Percentiles rank a stretch among this genome's conserved stretches.
Conservation (phyloP, 2,888 invertebrate genomes). For the Macrostomum cliftonense region DNA sequence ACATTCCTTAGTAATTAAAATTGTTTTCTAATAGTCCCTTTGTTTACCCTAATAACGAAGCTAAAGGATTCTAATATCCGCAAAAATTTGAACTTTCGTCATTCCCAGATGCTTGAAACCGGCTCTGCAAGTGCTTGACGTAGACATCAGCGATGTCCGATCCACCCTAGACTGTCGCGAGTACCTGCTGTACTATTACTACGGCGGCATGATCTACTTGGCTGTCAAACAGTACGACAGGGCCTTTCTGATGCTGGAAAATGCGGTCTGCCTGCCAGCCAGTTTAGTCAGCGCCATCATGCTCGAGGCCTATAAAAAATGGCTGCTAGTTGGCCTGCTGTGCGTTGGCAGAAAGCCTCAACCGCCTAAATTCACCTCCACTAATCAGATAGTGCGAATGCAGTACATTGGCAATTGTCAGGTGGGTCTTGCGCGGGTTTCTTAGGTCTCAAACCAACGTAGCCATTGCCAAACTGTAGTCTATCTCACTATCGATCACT, state of each 20-base stretch:
- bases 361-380: no score
- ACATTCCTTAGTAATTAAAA: no score
- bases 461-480: no score
- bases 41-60: no score
- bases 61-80: no score
- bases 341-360: slow-evolving; percentile 65
- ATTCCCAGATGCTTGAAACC: slow-evolving; percentile 75
- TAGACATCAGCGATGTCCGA: slow-evolving; percentile 74
- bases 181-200: slow-evolving; percentile 81
- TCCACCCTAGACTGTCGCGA: slow-evolving; percentile 47
- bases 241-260: slow-evolving; percentile 46
- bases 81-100: no score
- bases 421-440: no score
- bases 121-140: slow-evolving; percentile 65
- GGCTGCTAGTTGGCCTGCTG: slow-evolving; percentile 71
- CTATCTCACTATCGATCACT: no score
- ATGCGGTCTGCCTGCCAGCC: slow-evolving; percentile 37
- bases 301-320: slow-evolving; percentile 91
- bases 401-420: no score
- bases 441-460: no score
- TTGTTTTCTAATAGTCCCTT: no score
- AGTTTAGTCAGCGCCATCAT: slow-evolving; percentile 84
- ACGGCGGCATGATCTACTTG: slow-evolving; percentile 90
- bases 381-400: no score
- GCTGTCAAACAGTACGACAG: slow-evolving; percentile 76